phyloP scores from a whole-genome alignment of 2,113 vertebrate species.

The Coptodon bakossiorum region DNA sequence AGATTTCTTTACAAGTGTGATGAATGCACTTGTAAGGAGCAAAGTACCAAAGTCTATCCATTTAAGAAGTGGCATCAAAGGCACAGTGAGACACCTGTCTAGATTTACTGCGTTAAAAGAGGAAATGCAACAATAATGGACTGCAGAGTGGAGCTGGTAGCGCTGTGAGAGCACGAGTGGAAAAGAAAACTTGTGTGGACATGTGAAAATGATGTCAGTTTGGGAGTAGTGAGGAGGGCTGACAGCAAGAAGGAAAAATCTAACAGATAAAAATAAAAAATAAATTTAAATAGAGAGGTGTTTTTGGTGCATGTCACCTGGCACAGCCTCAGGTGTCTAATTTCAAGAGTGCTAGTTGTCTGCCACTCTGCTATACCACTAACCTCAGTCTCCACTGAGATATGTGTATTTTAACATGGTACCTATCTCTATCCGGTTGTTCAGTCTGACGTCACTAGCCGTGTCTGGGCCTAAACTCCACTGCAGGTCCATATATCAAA shows the following conservation, averaged over 20 bases:
- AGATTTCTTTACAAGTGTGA: background rate
- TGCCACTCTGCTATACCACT: background rate
- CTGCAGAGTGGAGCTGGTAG: background rate
- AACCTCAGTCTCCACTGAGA: background rate
- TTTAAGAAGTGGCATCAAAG: background rate
- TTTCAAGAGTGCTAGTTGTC: background rate
- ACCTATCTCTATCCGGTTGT: background rate
- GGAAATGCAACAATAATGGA: background rate
- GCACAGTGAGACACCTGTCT: background rate
- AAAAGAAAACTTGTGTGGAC: background rate
- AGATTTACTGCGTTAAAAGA: background rate
- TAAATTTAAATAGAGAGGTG: background rate
- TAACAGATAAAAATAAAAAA: background rate
- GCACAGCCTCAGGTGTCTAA: background rate
- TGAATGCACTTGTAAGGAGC: background rate
- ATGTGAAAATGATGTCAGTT: background rate
- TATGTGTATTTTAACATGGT: background rate
- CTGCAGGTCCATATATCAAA: too few species aligned
- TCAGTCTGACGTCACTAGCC: too few species aligned
- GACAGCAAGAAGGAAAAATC: background rate
- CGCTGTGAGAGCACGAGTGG: background rate
- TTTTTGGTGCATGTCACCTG: background rate
- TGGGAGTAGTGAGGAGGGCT: background rate
- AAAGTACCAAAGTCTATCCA: background rate
- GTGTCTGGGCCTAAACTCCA: too few species aligned